Base-by-base conservation (phyloP, 2,113 vertebrate genomes). In the Misgurnus mizolepis region DNA sequence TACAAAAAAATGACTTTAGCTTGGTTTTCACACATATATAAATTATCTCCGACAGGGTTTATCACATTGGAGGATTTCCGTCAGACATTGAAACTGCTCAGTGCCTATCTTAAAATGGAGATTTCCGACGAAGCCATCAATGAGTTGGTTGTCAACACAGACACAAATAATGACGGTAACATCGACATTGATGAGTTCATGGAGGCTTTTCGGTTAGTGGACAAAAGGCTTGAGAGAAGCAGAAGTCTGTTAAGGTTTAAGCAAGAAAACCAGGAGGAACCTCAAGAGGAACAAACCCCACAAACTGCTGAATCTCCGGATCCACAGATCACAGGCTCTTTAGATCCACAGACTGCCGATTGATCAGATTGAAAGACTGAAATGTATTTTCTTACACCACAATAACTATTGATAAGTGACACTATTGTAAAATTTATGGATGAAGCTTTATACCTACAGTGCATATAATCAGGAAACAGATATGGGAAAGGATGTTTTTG, bases 141-240 rank as follows among this genome's bases (percentile, higher is more conserved):
- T 0, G 92, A 96, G 88, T 88, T 99, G 81, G 93, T 94, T 7
- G 85, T 94, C 82, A 94, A 94, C 86, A 98, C 96, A 0, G 96
- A 98, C 84, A 95, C 95, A 89, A 98, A 98, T 81, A 94, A 93
- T 17, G 97, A 99, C 0, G 96, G 97, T 40, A 95, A 88, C 87
- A 96, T 98, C 0, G 97, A 98, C 87, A 98, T 98, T 34, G 96
- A 96, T 0, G 96, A 98, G 88, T 98, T 99, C 90, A 94, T 98
- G 80, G 97, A 98, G 88, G 96, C 97, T n/a, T 98, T 98, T 85
- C 95, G 95, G 58, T 93, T 99, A 0, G 93, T 95, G 12, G 95
- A 94, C 91, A 96, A 87, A 85, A 95, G 84, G 1, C 71, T 86
- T 0, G 90, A 93, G 78, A 85, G 89, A 45, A 90, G 91, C 0